Conservation (phyloP, 2,113 vertebrate genomes). For the Plestiodon gilberti region DNA sequence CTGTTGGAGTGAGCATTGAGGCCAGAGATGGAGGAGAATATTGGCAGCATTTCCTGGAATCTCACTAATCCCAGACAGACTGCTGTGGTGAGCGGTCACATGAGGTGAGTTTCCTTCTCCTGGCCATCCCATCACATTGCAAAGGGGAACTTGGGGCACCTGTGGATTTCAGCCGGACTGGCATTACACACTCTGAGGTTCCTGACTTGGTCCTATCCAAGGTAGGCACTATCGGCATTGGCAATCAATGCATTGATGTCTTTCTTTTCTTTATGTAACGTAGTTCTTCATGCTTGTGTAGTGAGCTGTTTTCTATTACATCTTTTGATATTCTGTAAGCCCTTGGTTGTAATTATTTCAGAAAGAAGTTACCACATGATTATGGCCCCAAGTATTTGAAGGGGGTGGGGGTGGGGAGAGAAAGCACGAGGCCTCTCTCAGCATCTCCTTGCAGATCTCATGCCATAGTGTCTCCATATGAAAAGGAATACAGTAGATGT, state of each 20-base stretch:
- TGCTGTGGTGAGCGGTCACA: no score
- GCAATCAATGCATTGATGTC: not conserved
- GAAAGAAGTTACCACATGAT: no score
- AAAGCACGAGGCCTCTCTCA: not conserved
- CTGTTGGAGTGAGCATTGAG: not conserved
- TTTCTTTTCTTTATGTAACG: not conserved
- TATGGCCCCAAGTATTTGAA: not conserved
- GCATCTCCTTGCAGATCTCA: not conserved
- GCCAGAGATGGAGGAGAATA: not conserved
- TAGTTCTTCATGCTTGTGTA: not conserved
- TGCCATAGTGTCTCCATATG: not conserved
- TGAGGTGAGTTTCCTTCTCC: not conserved
- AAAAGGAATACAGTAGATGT: not conserved
- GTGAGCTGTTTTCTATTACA: not conserved
- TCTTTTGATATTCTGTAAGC: not conserved
- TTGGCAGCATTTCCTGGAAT: no score
- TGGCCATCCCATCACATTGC: no score
- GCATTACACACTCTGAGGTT: no score
- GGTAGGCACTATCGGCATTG: not conserved
- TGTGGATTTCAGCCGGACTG: no score
- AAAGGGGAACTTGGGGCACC: not conserved
- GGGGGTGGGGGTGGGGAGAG: not conserved
- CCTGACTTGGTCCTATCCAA: not conserved
- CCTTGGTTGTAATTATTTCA: no score
- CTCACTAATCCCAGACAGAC: not conserved